Evolutionary conservation across 2,113 vertebrate species (phyloP).

Genomic region (Panthera tigris): DNA sequence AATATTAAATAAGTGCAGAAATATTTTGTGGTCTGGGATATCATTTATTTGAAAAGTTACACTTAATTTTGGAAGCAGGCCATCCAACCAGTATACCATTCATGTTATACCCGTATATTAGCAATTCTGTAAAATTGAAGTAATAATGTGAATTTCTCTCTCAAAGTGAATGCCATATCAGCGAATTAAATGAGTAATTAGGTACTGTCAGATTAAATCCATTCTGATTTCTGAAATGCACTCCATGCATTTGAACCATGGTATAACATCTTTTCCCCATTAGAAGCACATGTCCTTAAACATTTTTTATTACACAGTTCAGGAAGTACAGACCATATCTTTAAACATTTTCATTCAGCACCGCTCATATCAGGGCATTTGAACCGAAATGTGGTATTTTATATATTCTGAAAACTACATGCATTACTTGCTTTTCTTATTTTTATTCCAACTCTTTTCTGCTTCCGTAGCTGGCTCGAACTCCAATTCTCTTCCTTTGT

Average conservation of each 20-base stretch:
- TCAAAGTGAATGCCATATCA: neutral
- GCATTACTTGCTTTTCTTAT: neutral
- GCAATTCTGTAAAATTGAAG: constrained; percentile 49
- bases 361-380: neutral
- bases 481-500: neutral
- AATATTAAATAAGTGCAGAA: neutral
- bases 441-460: neutral
- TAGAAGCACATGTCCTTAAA: constrained; percentile 29
- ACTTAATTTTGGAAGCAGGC: neutral
- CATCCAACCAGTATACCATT: constrained; percentile 6
- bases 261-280: neutral
- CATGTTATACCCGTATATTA: neutral
- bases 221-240: constrained; percentile 45
- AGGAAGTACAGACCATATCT: neutral
- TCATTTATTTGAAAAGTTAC: constrained; percentile 7
- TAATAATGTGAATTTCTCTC: constrained; percentile 41
- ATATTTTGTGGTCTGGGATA: neutral
- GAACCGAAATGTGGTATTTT: neutral
- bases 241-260: neutral
- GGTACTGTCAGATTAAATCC: constrained; percentile 36
- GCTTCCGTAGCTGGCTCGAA: neutral
- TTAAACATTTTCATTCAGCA: neutral
- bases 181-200: constrained; percentile 66
- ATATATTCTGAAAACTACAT: neutral
- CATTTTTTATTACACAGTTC: constrained; percentile 17